These are phyloP conservation scores for Amblyopsis rosae DNA, from an alignment of 2,113 vertebrate genomes.

Conservation along the genomic window DNA sequence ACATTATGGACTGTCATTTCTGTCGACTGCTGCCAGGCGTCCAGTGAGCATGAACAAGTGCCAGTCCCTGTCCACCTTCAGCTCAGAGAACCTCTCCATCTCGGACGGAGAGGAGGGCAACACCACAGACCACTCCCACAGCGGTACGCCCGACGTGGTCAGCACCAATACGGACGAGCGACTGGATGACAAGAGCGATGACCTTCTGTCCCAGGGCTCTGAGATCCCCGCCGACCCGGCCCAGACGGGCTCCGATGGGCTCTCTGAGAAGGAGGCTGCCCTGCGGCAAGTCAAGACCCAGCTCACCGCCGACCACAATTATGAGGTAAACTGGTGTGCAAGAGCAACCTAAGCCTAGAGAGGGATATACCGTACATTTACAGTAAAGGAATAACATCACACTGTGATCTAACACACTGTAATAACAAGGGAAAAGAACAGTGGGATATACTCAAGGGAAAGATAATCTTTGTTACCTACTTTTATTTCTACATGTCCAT, in stretches of 20 bases:
- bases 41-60: conserved; percentile 84
- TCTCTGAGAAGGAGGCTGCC: conserved; percentile 81
- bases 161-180: conserved; percentile 91
- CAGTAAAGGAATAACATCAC: neutral
- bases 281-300: conserved; percentile 80
- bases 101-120: conserved; percentile 92
- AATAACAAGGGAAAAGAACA: too few species aligned
- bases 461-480: too few species aligned
- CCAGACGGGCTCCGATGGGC: conserved; percentile 75
- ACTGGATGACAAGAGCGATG: conserved; percentile 86
- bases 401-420: too few species aligned
- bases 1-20: neutral
- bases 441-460: too few species aligned
- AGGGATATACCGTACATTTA: neutral
- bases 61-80: conserved; percentile 90
- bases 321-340: conserved; percentile 69
- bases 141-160: conserved; percentile 88
- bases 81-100: conserved; percentile 87
- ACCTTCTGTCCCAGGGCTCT: conserved; percentile 86
- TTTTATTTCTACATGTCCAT: too few species aligned
- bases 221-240: conserved; percentile 83
- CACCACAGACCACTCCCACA: conserved; percentile 89
- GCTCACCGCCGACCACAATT: conserved; percentile 78
- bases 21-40: conserved; percentile 67
- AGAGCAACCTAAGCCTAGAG: neutral